Conservation (phyloP, 1,140 invertebrate genomes). For the Harlomillsia oculata region DNA sequence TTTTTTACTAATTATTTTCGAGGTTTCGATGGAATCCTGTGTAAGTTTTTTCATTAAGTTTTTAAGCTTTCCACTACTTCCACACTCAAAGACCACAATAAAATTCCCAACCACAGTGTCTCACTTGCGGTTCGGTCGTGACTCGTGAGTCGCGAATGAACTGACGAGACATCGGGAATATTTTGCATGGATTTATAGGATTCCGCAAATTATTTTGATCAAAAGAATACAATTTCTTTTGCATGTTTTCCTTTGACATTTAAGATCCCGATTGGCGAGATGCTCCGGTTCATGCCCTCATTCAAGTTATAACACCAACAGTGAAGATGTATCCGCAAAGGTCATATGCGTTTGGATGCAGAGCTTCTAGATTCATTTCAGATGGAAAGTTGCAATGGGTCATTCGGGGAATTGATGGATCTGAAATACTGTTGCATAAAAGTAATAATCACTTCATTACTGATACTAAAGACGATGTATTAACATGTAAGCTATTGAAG, state of each 20-base stretch:
- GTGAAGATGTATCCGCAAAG: constrained; percentile 13
- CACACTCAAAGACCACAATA: too few species aligned
- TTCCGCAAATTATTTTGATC: too few species aligned
- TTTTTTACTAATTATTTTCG: constrained; percentile 9
- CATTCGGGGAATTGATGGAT: constrained; percentile 21
- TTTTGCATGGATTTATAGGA: too few species aligned
- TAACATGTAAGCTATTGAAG: background rate
- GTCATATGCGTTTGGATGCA: constrained; percentile 18
- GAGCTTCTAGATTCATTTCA: constrained; percentile 15
- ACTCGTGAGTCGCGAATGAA: too few species aligned
- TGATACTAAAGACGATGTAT: background rate
- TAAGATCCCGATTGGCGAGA: constrained; percentile 5
- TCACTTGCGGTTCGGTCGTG: too few species aligned
- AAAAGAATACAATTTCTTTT: background rate
- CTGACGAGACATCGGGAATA: too few species aligned
- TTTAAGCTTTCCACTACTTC: background rate
- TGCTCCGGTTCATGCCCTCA: constrained; percentile 12
- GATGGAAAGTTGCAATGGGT: constrained; percentile 24
- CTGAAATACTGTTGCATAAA: constrained; percentile 23
- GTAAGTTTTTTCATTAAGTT: background rate
- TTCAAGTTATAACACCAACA: constrained; percentile 9
- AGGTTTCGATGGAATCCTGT: constrained; percentile 16
- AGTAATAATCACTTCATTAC: too few species aligned
- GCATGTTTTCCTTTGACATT: background rate
- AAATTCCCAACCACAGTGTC: too few species aligned